Base-by-base conservation (phyloP, 2,888 invertebrate genomes). In the Eristalis tenax region DNA sequence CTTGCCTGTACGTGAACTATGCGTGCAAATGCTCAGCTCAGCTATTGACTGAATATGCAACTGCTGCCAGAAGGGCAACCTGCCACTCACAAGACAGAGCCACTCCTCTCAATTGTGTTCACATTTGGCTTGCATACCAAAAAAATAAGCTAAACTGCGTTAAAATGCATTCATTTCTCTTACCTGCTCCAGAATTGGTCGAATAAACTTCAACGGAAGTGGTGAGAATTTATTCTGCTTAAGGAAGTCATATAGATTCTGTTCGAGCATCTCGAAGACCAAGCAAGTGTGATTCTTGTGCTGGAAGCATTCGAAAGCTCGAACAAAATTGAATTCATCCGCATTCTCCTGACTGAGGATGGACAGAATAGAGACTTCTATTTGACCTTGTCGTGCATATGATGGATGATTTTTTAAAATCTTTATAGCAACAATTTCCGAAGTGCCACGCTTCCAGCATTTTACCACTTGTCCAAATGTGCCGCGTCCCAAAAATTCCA, bases 371-470 rank as follows among this genome's bases (percentile, higher is more conserved):
- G 97, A 97, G 91, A 97, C 99, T 96, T 99, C 99, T 94, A 99
- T 99, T 95, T 99, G 99, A 90, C 99, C 99, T 95, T 99, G 99
- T 91, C 99, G 96, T 90, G 99, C 99, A 94, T 99, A 99, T 91
- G 99, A 99, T 89, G 99, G 99, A 94, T 99, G 99, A 94, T 99
- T 99, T 94, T 99, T 99, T 86, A 99, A 95, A 93, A 99, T 99
- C 95, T 99, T 99, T 93, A 99, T 99, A 93, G 99, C 99, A 91
- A 99, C 99, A 92, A 99, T 99, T 94, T 99, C 99, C 93, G 99
- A 99, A 91, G 99, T 99, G 93, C 99, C 99, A 93, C 99, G 99
- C 94, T 99, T 99, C 99, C 99, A 99, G 94, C 99, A 99, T 94
- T 99, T 99, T 92, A 99, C 99, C 92, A 99, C 99, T 95, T 98